Evolutionary conservation across 2,113 vertebrate species (phyloP).

Genomic region (Blennius ocellaris): DNA sequence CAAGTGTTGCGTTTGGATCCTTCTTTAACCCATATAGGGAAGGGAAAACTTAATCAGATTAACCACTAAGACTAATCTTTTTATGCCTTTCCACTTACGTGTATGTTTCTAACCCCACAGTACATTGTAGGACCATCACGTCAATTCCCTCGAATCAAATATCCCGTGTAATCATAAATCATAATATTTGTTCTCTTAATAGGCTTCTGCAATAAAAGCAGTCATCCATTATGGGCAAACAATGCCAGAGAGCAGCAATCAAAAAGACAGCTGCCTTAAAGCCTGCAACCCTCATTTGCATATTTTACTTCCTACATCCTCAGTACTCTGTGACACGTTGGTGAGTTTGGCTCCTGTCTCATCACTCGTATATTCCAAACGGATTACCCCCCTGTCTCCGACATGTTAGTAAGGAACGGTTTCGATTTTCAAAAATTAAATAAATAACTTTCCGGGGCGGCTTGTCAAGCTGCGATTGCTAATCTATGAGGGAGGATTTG

Average conservation of each 20-base stretch:
- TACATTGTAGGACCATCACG: slow-evolving; percentile 32
- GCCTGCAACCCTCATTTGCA: slow-evolving; percentile 72
- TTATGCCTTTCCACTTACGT: neutral
- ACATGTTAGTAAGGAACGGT: slow-evolving; percentile 72
- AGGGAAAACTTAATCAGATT: no score
- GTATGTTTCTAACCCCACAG: slow-evolving; percentile 4
- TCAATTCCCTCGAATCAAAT: slow-evolving; percentile 42
- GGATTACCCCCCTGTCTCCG: slow-evolving; percentile 81
- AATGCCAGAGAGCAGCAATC: slow-evolving; percentile 70
- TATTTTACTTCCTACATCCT: slow-evolving; percentile 74
- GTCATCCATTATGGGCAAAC: slow-evolving; percentile 71
- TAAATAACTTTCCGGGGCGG: slow-evolving; percentile 78
- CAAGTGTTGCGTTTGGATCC: neutral
- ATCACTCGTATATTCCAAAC: slow-evolving; percentile 80
- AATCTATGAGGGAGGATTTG: slow-evolving; percentile 86
- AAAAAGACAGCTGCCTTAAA: slow-evolving; percentile 72
- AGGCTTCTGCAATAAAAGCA: slow-evolving; percentile 59
- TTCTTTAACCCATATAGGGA: neutral
- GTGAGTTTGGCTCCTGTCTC: slow-evolving; percentile 76
- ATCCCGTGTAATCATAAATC: slow-evolving; percentile 68
- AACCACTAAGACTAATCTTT: no score
- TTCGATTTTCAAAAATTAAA: slow-evolving; percentile 74
- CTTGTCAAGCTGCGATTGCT: slow-evolving; percentile 83
- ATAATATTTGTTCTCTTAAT: slow-evolving; percentile 69
- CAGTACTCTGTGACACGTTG: slow-evolving; percentile 63